Evolutionary conservation across 2,888 invertebrate species (phyloP), one percentile per base, ranked within the genome.

Genomic region (Trichopoda pennipes): DNA sequence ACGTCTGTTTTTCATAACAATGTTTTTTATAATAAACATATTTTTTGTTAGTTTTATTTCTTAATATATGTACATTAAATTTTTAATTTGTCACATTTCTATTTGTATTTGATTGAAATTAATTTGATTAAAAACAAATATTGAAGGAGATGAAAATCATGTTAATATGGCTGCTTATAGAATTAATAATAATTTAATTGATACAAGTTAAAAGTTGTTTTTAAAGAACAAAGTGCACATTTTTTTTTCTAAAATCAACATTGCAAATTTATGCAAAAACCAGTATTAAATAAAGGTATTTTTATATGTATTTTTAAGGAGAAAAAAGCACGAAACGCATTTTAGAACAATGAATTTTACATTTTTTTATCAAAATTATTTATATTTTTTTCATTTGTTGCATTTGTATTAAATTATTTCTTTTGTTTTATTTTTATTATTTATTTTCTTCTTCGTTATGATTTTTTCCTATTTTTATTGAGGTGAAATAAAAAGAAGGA

Each of bases 401-500:
- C 3, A 4, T 28, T 49, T 69, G 17, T 17, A 60, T 61, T 70
- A 14, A 28, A 17, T 32, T 58, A 51, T 51, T 44, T 72, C 7
- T 49, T 56, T 44, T 64, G 19, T 38, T 60, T 42, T 61, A 42
- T 23, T 19, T 47, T 12, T 28, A 38, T 61, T 3, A 19, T 44
- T 76, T 47, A 32, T 55, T 69, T 55, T 69, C 35, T 51, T 60
- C 9, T 21, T 42, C 42, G 8, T 44, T 32, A 17, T 47, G 12
- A 28, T 28, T 28, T 35, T 47, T 70, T 73, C 23, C 53, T 44
- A 53, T 61, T 61, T 53, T 60, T 38, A 38, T 72, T 32, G 38
- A 32, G 63, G 49, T 64, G 28, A 21, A 77, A 63, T 42, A 64
- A 64, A 53, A n/a, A 51, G 66, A 28, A 53, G 47, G 21, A 70